phyloP scores from a whole-genome alignment of 2,797 vertebrate genomes.

The Sparidentex hasta region DNA sequence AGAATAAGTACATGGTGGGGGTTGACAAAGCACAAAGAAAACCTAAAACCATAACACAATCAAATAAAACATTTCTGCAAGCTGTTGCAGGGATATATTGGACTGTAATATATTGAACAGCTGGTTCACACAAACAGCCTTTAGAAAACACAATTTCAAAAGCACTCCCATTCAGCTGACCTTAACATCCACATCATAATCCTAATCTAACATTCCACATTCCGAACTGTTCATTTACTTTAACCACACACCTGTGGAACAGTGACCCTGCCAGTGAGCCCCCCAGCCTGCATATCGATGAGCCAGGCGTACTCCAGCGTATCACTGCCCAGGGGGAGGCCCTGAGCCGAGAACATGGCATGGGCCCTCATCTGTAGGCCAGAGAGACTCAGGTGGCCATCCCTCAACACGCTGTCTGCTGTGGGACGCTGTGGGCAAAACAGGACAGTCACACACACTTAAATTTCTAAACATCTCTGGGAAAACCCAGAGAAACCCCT shows the following conservation, averaged over 20 bases:
- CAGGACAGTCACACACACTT: background rate
- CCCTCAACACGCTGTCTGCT: constrained; percentile 92
- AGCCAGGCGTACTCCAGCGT: constrained; percentile 98
- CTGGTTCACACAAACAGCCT: background rate
- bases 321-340: constrained; percentile 91
- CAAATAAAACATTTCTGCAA: background rate
- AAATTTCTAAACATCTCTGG: background rate
- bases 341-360: constrained; percentile 97
- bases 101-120: background rate
- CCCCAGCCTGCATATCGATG: constrained; percentile 95
- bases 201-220: background rate
- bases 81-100: background rate
- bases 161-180: constrained; percentile 4
- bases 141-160: background rate
- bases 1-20: background rate
- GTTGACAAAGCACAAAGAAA: constrained; percentile 1
- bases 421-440: constrained; percentile 88
- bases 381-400: constrained; percentile 95
- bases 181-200: background rate
- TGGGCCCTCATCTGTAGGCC: constrained; percentile 97
- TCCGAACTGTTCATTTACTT: background rate
- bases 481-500: background rate
- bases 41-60: background rate
- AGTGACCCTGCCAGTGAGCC: constrained; percentile 93
- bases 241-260: constrained; percentile 90